Evolutionary conservation across 2,888 invertebrate species (phyloP), one percentile per base, ranked within the genome.

Genomic region (Sinodicranocentrus sp.): DNA sequence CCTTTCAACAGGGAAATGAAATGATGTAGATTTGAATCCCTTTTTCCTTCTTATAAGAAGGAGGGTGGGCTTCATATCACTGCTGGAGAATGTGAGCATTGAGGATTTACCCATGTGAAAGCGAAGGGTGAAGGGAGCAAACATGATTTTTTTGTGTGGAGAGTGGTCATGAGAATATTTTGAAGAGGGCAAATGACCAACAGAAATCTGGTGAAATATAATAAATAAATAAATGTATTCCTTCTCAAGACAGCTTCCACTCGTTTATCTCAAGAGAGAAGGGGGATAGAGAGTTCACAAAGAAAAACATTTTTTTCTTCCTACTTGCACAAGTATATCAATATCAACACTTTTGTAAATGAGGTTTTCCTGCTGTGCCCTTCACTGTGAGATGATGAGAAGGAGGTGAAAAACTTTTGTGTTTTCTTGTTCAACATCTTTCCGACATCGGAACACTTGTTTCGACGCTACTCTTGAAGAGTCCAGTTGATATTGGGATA

Each of bases 271-370:
- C 39, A n/a, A n/a, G n/a, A n/a, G n/a, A n/a, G n/a, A n/a, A n/a
- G n/a, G n/a, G n/a, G n/a, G n/a, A n/a, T n/a, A n/a, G n/a, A 6
- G 13, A 43, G 43, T 43, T 43, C 8, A 52, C 5, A 19, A 15
- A 52, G n/a, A 15, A 52, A n/a, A 17, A 52, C 6, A 52, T 52
- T 19, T 52, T 52, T 52, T 2, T 52, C 13, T 43, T 43, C n/a
- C n/a, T 43, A 43, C 43, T 13, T 13, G 43, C 8, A 43, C 43
- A 59, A 59, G 59, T 17, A 17, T 71, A 57, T n/a, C 28, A 54
- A 71, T 71, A 71, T 79, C 70, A 79, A 71, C 79, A 79, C 79
- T 71, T 79, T 79, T 79, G 21, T 63, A 70, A 80, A 73, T 73
- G 72, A 73, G 65, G 72, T 73, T 80, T 72, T 73, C 80, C 67